These are phyloP conservation scores for Semnornis frantzii DNA, from an alignment of 2,113 vertebrate species.

Conservation along the genomic window DNA sequence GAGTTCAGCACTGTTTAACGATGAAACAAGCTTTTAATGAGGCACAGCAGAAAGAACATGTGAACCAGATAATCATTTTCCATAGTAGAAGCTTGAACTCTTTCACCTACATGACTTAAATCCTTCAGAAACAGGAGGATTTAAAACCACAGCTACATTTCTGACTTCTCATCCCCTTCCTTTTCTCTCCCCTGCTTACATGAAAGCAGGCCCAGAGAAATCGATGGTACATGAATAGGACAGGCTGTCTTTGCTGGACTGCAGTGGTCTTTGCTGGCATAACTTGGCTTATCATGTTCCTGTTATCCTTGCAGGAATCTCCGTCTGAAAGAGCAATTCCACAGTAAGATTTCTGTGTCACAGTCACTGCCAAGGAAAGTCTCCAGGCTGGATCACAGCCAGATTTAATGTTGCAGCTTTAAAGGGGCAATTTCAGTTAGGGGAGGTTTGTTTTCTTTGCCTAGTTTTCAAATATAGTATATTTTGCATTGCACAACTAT, in stretches of 20 bases:
- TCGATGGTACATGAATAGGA: not conserved
- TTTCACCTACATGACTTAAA: not conserved
- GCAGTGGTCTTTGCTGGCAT: conserved; percentile 2
- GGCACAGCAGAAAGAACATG: not conserved
- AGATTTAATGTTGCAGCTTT: conserved; percentile 8
- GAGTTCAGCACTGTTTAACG: not conserved
- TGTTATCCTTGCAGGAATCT: conserved; percentile 1
- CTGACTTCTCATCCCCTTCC: not conserved
- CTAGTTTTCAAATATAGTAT: not conserved
- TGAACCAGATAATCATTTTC: not conserved
- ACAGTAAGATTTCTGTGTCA: conserved; percentile 19
- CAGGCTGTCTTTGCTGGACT: not conserved
- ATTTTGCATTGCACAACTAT: not conserved
- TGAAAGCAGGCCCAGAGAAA: not conserved
- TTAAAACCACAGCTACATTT: not conserved
- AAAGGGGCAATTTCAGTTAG: not conserved
- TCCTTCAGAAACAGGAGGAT: not conserved
- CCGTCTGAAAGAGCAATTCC: conserved; percentile 15
- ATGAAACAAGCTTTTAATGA: conserved; percentile 6
- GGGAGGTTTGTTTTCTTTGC: not conserved
- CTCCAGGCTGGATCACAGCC: not conserved
- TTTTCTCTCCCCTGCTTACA: not conserved
- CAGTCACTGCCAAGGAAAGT: conserved; percentile 10
- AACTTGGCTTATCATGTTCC: conserved; percentile 4
- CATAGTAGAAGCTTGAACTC: not conserved